Base-by-base conservation (phyloP, 1,140 invertebrate species). In the Aphis gossypii region DNA sequence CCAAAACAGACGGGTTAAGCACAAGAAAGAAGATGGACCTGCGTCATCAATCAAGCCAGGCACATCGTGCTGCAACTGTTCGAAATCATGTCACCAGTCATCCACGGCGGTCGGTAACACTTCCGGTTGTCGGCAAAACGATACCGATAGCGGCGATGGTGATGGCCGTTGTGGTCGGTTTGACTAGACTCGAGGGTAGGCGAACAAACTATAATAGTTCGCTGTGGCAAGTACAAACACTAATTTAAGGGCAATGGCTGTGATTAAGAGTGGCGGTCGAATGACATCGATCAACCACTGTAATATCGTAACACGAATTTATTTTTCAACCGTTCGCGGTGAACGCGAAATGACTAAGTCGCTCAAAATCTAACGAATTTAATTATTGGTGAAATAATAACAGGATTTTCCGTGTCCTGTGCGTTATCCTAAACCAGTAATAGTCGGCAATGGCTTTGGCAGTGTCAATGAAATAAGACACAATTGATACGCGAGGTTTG, bases 1-100 rank as follows among this genome's bases (percentile, higher is more conserved):
- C 96, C 99, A 99, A 96, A 99, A 99, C 96, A 96, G 99, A 94
- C 97, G 99, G 95, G 99, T 99, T 98, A 99, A 99, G 96, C 97
- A 99, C 96, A 99, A 99, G 97, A 99, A 99, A 95, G 98, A 94
- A 35, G 94, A 94, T 25, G 93, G 82, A 60, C 54, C 82, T 14
- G 21, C 11, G 6, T 1, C 21, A 18, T 46, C 44, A 18, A 48
- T 54, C 5, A 88, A 88, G 20, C 21, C 51, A 11, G 21, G 21
- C 4, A 21, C 68, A 5, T n/a, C 90, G 7, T 93, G 92, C 48
- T 93, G 92, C 38, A 54, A 44, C 20, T 93, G 92, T 84, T 21
- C 92, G 0, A 93, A 93, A 56, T 84, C 92, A 2, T 51, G 76
- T 84, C 92, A 93, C 48, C 82, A 25, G 14, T n/a, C 44, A 8